Evolutionary conservation across 2,797 vertebrate genomes (phyloP), one percentile per base, ranked within the genome.

Genomic region (Linurgus olivaceus): DNA sequence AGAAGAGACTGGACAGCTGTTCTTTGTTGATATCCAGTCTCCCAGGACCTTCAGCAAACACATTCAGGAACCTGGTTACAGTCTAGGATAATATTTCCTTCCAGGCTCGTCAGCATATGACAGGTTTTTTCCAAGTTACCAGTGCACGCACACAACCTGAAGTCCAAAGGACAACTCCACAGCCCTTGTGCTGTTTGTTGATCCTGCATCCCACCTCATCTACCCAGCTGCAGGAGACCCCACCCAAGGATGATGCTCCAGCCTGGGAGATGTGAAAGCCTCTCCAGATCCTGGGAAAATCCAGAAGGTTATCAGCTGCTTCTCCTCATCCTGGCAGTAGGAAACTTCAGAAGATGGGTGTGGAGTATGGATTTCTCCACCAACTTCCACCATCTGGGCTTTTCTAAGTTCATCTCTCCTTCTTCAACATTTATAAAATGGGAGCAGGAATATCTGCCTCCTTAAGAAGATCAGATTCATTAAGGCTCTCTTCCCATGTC

Each of bases 21-120:
- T 81, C 76, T 93, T 90, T 83, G 51, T 79, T 89, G 89, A 82
- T 85, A 91, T 13, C 77, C 76, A 83, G 72, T 90, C 51, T 90
- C 80, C 74, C 72, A 91, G 59, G 52, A 47, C 50, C 45, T 90
- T 90, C 68, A 2, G 88, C 78, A 88, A 94, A 91, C 59, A 88
- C 44, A 79, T 79, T 28, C 45, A 85, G 80, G 66, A 92, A 68
- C 70, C 55, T 93, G 81, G 71, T 85, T 73, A 73, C 16, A 31
- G 77, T 33, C 59, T 92, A 78, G 80, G 74, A 84, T 88, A 90
- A 70, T 5, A 35, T 84, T 94, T 93, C 62, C 67, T 79, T 63
- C 44, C 80, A 88, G 80, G 66, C 47, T 88, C 10, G 13, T 63
- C 66, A 90, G 88, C 73, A 78, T 89, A 33, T 54, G 54, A 90